A percentile compares a stretch with the other conserved stretches of the same genome.
These are phyloP conservation scores for Agrochola litura DNA, from an alignment of 2,888 invertebrate genomes.

Conservation along the genomic window DNA sequence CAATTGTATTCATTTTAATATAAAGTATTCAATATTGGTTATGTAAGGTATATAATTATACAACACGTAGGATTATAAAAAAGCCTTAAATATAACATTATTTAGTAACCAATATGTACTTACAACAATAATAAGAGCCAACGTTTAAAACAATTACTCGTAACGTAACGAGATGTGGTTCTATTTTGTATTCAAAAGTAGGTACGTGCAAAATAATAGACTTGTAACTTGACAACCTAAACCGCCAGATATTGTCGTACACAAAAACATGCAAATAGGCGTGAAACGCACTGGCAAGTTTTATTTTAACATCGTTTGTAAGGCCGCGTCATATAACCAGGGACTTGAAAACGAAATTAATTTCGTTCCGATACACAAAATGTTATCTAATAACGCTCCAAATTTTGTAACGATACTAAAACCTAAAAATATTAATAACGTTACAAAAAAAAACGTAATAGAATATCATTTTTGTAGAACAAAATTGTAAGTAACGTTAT, in stretches of 20 bases:
- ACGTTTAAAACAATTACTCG: constrained; percentile 24
- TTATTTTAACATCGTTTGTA: constrained; percentile 9
- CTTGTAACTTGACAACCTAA: background rate
- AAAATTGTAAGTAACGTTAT: too few species aligned
- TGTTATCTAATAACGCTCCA: too few species aligned
- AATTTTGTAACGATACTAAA: too few species aligned
- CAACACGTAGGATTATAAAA: constrained; percentile 50
- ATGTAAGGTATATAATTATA: constrained; percentile 40
- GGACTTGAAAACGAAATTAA: too few species aligned
- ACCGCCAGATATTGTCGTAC: background rate
- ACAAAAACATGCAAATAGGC: background rate
- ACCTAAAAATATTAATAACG: too few species aligned
- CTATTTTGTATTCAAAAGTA: constrained; percentile 8
- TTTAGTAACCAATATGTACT: constrained; percentile 40
- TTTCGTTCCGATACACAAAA: too few species aligned
- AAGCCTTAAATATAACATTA: constrained; percentile 31
- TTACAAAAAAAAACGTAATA: too few species aligned
- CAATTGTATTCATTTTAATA: constrained; percentile 54
- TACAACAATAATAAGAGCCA: constrained; percentile 33
- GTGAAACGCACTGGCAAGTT: constrained; percentile 1
- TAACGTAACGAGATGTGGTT: background rate
- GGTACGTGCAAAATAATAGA: background rate
- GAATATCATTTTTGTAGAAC: too few species aligned
- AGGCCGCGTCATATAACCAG: background rate
- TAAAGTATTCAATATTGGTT: constrained; percentile 46